Base-by-base conservation (phyloP, 2,888 invertebrate species). In the Philhelius pedissequus region DNA sequence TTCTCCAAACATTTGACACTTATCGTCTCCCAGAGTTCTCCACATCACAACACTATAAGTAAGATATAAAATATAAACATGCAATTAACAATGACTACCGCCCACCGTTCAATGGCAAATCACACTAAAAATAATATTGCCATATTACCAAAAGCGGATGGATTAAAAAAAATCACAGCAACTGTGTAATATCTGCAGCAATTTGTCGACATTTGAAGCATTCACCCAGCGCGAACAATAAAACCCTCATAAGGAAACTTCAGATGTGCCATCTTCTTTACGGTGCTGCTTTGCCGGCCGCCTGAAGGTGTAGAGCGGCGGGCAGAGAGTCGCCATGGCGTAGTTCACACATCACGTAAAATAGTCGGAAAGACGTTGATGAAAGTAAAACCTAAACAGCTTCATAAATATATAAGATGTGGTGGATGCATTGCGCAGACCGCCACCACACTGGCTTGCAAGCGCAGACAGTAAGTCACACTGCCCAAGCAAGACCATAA, bases 341-440 rank as follows among this genome's bases (percentile, higher is more conserved):
- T 64, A 50, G 56, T 64, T 56, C 32, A 52, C 1, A 48, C 66
- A 66, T 22, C 70, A 48, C 56, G 68, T 66, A 60, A 71, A 71
- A 82, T 82, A 60, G 71, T 68, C 68, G 70, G 38, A 58, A 56
- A 45, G 11, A 7, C 27, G 60, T 6, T 54, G 84, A 84, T 84
- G 84, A 84, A 84, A 84, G 84, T 84, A 84, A 84, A 84, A 84
- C 80, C 75, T 84, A 68, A 70, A 78, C 79, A 69, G 82, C 73
- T 48, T 73, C 62, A 68, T 60, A 73, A 74, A 64, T 64, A 58
- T 64, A 68, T 64, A 48, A 9, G 52, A 25, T 52, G 13, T 25
- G 27, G 58, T 11, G 5, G 60, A 38, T 60, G 7, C n/a, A 15
- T 30, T 5, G 9, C 25, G 6, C 13, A 3, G 7, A 13, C 22